These are phyloP conservation scores for Podarcis muralis DNA, from an alignment of 2,113 vertebrate genomes.

Conservation along the genomic window DNA sequence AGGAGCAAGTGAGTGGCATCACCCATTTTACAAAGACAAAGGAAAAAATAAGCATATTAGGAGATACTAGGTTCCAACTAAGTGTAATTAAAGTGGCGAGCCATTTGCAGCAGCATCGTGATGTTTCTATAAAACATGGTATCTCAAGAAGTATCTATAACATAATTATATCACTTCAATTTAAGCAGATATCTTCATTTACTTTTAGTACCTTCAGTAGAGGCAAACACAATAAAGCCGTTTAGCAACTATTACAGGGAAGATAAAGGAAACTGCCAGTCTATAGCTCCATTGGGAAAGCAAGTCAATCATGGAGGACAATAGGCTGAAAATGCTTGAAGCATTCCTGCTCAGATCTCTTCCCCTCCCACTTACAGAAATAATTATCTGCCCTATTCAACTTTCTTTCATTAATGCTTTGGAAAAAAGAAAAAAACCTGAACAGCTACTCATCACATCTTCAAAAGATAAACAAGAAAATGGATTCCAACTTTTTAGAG, in stretches of 20 bases:
- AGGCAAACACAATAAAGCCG: neutral
- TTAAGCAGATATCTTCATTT: conserved; percentile 5
- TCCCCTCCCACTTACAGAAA: neutral
- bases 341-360: neutral
- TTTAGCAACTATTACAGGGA: neutral
- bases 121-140: neutral
- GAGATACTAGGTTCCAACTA: neutral
- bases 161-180: conserved; percentile 13
- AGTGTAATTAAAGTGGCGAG: neutral
- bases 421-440: neutral
- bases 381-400: neutral
- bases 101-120: neutral
- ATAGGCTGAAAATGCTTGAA: neutral
- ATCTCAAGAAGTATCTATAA: neutral
- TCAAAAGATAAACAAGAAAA: neutral
- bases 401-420: neutral
- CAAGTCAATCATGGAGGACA: conserved; percentile 6
- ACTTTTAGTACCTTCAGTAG: neutral
- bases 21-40: neutral
- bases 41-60: neutral
- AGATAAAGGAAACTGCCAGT: conserved; percentile 25
- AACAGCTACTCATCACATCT: neutral
- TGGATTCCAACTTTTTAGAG: neutral
- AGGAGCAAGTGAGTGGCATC: neutral
- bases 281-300: conserved; percentile 3